Evolutionary conservation across 2,888 invertebrate genomes (phyloP).

Genomic region (Eretmocerus hayati): DNA sequence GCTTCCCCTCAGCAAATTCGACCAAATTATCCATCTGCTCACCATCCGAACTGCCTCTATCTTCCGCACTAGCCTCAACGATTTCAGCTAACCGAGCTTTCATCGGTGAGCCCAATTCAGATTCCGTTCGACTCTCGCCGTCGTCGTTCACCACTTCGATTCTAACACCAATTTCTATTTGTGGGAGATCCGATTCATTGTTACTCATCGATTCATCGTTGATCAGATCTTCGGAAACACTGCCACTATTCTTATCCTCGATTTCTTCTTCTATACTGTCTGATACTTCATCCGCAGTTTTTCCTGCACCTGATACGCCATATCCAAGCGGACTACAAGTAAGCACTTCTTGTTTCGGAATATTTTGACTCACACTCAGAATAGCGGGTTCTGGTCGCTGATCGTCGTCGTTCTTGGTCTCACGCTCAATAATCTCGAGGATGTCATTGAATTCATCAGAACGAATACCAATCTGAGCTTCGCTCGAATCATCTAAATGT

Average conservation of each 20-base stretch:
- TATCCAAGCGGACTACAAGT: slow-evolving; percentile 2
- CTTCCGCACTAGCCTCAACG: slow-evolving; percentile 24
- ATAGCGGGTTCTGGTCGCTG: background rate
- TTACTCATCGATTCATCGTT: background rate
- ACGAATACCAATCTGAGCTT: slow-evolving; percentile 17
- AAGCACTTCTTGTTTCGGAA: slow-evolving; percentile 1
- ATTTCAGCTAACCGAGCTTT: slow-evolving; percentile 3
- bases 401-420: slow-evolving; percentile 21
- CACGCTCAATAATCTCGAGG: slow-evolving; percentile 28
- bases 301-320: slow-evolving; percentile 3
- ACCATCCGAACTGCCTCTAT: slow-evolving; percentile 32
- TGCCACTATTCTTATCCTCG: slow-evolving; percentile 7
- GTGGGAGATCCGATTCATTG: slow-evolving; percentile 23
- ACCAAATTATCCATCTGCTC: slow-evolving; percentile 37
- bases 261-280: slow-evolving; percentile 19
- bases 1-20: slow-evolving; percentile 31
- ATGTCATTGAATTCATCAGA: slow-evolving; percentile 31
- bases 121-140: slow-evolving; percentile 8
- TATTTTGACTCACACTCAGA: slow-evolving; percentile 2
- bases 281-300: slow-evolving; percentile 10
- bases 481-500: slow-evolving; percentile 20
- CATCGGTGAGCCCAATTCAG: background rate
- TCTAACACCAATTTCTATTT: slow-evolving; percentile 28
- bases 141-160: slow-evolving; percentile 23
- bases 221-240: slow-evolving; percentile 3